These are phyloP conservation scores for Tachypleus tridentatus DNA, from an alignment of 1,140 invertebrate species.

Conservation along the genomic window DNA sequence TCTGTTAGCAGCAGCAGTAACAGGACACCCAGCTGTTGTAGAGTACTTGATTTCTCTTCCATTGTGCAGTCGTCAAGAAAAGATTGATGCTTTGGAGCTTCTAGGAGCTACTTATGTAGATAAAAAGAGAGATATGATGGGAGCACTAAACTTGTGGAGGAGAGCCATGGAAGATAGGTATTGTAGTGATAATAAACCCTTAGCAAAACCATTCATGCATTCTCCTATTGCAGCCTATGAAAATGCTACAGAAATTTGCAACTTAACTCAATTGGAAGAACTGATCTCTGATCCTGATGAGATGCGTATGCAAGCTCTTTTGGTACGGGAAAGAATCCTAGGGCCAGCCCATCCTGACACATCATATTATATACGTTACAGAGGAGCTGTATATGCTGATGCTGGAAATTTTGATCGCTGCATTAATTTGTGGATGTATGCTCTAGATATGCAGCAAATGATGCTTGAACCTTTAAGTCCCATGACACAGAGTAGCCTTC, in stretches of 20 bases:
- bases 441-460: constrained; percentile 81
- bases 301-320: constrained; percentile 89
- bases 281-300: constrained; percentile 82
- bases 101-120: constrained; percentile 95
- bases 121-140: constrained; percentile 85
- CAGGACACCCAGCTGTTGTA: constrained; percentile 82
- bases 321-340: constrained; percentile 86
- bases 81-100: constrained; percentile 81
- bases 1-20: constrained; percentile 76
- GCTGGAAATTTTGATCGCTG: constrained; percentile 83
- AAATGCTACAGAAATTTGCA: constrained; percentile 64
- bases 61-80: constrained; percentile 58
- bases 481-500: constrained; percentile 83
- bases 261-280: constrained; percentile 65
- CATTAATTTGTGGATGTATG: constrained; percentile 89
- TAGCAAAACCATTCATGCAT: constrained; percentile 53
- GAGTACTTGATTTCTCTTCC: constrained; percentile 66
- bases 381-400: constrained; percentile 89
- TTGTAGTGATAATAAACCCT: constrained; percentile 20
- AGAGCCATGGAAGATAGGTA: constrained; percentile 59
- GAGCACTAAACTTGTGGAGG: constrained; percentile 76
- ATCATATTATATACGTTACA: constrained; percentile 84
- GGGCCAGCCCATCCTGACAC: constrained; percentile 89
- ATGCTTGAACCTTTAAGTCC: constrained; percentile 85
- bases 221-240: constrained; percentile 74